These are phyloP conservation scores for Magallana nippona DNA, from an alignment of 2,888 invertebrate species.

Conservation along the genomic window DNA sequence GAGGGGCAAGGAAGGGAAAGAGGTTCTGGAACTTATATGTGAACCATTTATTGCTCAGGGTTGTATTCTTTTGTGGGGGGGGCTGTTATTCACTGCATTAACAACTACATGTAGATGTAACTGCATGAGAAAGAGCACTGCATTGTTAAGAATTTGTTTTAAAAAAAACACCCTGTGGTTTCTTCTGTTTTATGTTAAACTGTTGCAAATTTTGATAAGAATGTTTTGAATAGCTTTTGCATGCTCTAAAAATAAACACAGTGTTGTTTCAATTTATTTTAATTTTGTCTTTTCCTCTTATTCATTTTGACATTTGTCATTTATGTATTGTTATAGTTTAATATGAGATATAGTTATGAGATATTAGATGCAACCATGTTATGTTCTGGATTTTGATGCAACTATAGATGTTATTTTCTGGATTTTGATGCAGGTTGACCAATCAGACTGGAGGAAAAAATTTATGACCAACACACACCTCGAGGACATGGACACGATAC, in stretches of 20 bases:
- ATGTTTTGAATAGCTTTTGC: not conserved
- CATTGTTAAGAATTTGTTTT: not conserved
- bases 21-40: no score
- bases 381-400: not conserved
- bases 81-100: no score
- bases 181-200: not conserved
- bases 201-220: not conserved
- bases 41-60: no score
- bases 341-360: no score
- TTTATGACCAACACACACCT: slow-evolving; percentile 66
- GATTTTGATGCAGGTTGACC: slow-evolving; percentile 63
- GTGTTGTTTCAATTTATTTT: not conserved
- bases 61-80: no score
- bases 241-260: no score
- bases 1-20: no score
- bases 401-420: not conserved
- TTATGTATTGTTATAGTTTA: not conserved
- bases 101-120: no score
- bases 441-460: slow-evolving; percentile 60
- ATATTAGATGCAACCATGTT: no score
- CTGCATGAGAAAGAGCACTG: no score
- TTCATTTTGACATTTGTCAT: not conserved
- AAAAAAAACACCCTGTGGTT: not conserved
- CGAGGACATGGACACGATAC: slow-evolving; percentile 69
- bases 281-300: not conserved